Evolutionary conservation across 2,888 invertebrate species (phyloP).

Genomic region (Quadriops clusia): DNA sequence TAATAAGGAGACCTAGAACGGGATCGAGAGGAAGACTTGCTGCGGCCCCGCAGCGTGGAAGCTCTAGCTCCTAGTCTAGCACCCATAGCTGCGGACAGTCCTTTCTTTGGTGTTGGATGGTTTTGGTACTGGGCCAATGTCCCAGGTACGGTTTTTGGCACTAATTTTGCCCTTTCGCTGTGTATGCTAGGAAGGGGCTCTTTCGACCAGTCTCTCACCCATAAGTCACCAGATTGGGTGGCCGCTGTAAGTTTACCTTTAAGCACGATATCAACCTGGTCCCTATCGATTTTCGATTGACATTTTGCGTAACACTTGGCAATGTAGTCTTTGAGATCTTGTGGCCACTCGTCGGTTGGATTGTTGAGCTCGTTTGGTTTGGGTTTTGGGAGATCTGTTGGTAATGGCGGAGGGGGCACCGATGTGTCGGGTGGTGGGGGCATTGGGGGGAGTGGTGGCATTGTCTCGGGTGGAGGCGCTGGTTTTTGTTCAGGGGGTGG

Average conservation of each 20-base stretch:
- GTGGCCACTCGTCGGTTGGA: constrained; percentile 64
- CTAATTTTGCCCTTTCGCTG: constrained; percentile 60
- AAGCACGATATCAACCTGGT: constrained; percentile 86
- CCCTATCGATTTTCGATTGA: constrained; percentile 76
- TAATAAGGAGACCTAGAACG: constrained; percentile 26
- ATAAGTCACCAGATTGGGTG: constrained; percentile 75
- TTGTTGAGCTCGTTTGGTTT: constrained; percentile 37
- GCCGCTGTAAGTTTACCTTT: constrained; percentile 89
- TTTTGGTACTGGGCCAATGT: constrained; percentile 49
- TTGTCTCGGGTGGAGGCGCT: constrained; percentile 44
- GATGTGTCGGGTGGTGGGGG: constrained; percentile 37
- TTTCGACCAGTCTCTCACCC: constrained; percentile 87
- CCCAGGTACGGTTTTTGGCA: constrained; percentile 49
- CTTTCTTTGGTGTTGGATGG: constrained; percentile 32
- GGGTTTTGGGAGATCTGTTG: constrained; percentile 24
- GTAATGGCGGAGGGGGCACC: constrained; percentile 30
- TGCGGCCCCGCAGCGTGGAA: constrained; percentile 31
- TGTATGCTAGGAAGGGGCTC: constrained; percentile 86
- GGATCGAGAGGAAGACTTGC: constrained; percentile 32
- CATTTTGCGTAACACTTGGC: constrained; percentile 87
- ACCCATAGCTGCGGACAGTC: constrained; percentile 46
- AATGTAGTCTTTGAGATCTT: constrained; percentile 74
- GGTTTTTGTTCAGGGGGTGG: constrained; percentile 41
- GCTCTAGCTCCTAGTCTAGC: constrained; percentile 45
- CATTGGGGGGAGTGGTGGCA: constrained; percentile 43